Evolutionary conservation across 2,888 invertebrate genomes (phyloP), one percentile per base, ranked within the genome.

Genomic region (Xylocampa areola): DNA sequence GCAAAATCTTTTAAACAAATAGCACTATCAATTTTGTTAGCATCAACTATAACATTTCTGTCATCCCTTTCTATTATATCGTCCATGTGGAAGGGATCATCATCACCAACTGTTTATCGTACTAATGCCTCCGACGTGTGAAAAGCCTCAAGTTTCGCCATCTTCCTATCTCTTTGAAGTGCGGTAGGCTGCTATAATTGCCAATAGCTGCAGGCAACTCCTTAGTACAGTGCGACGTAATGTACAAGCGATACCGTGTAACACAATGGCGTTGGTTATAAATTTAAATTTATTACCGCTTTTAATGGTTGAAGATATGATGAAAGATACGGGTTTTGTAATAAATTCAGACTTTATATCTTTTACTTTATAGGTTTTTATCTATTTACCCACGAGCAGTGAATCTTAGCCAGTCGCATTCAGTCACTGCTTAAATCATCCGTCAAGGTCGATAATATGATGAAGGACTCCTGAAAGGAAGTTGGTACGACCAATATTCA

Each of bases 151-250:
- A 79, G 66, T 82, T 79, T 72, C 76, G 66, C 66, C 79, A 68
- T 80, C 81, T 77, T 78, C 68, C 77, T 72, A 79, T 81, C 85
- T 83, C 90, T 91, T 90, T 90, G 89, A 90, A 81, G 87, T 78
- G 79, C 81, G 86, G 88, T 88, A 88, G 86, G 79, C 83, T 78
- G 83, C 68, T 84, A 84, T 91, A 90, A 92, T 91, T 91, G 89
- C 86, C 90, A 90, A 91, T 91, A 91, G 91, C 91, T 88, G 66
- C 73, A 70, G 87, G 91, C 88, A 82, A 82, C 71, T 80, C 79
- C 70, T 76, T 69, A 58, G 58, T 71, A 54, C 40, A 59, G 55
- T 53, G 35, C 49, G 71, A 61, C 45, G n/a, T 40, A 76, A 80
- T 65, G 40, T 19, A 73, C 8, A 53, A 73, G 68, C 58, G 53